Percentiles rank a stretch among this genome's conserved stretches.
Conservation (phyloP, 64 coral and sea anemone genomes). For the Anthopleura sola region DNA sequence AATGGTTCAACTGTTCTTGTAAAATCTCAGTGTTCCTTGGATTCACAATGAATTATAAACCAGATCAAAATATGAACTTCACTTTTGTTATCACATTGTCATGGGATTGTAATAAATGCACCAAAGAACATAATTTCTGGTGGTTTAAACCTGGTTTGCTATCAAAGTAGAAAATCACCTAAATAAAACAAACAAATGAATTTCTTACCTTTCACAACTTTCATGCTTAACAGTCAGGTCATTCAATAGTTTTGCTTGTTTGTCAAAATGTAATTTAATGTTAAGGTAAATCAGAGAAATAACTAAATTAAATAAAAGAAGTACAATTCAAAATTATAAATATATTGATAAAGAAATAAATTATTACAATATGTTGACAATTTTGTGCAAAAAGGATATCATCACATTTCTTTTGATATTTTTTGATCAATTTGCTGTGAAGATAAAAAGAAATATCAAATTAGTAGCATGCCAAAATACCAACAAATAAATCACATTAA, state of each 20-base stretch:
- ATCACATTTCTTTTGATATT: slow-evolving; percentile 83
- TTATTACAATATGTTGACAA: no score
- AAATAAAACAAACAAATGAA: not conserved
- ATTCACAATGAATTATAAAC: not conserved
- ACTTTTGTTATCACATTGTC: not conserved
- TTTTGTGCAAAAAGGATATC: slow-evolving; percentile 71
- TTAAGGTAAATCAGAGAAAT: not conserved
- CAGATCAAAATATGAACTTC: not conserved
- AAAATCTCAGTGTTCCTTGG: slow-evolving; percentile 34
- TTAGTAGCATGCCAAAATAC: not conserved
- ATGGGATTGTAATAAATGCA: no score
- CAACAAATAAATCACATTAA: no score
- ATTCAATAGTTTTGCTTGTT: slow-evolving; percentile 28
- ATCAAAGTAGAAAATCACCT: not conserved
- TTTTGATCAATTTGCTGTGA: slow-evolving; percentile 86
- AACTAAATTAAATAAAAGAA: not conserved
- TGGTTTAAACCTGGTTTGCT: not conserved
- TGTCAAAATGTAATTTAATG: slow-evolving; percentile 33
- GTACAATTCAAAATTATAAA: not conserved
- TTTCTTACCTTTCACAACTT: slow-evolving; percentile 31
- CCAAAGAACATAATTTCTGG: no score
- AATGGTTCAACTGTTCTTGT: slow-evolving; percentile 16
- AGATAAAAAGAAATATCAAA: slow-evolving; percentile 12
- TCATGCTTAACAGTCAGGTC: slow-evolving; percentile 26
- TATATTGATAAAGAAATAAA: not conserved